phyloP scores from a whole-genome alignment of 1,140 invertebrate species.

The Tetragonula clypearis region DNA sequence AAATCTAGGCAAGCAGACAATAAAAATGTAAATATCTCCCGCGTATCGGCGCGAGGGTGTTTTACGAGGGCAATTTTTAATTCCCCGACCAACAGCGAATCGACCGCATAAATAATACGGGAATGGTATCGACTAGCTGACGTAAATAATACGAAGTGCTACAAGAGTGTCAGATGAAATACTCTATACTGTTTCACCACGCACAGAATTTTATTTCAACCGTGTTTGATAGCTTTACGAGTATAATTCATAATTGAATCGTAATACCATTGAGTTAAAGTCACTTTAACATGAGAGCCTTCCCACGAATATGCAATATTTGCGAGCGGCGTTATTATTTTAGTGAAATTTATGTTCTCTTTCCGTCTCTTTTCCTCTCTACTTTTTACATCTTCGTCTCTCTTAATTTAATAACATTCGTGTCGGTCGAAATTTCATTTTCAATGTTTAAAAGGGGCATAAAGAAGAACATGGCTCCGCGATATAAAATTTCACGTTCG shows the following conservation, averaged over 20 bases:
- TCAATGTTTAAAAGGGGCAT: no score
- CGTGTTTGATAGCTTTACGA: background rate
- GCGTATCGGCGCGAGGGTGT: background rate
- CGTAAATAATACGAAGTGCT: slow-evolving; percentile 17
- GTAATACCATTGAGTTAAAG: background rate
- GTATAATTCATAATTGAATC: background rate
- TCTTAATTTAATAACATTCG: background rate
- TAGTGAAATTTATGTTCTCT: background rate
- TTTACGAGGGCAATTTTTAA: slow-evolving; percentile 24
- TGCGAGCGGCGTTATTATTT: background rate
- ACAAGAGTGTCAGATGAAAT: background rate
- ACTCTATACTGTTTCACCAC: background rate
- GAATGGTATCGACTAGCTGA: slow-evolving; percentile 20
- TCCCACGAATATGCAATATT: background rate
- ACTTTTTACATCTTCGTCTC: background rate
- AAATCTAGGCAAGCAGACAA: background rate
- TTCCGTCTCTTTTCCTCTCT: background rate
- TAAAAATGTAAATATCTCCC: slow-evolving; percentile 18
- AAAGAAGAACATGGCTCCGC: no score
- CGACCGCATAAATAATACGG: slow-evolving; percentile 19
- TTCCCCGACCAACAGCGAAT: background rate
- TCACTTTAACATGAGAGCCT: no score
- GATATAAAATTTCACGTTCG: no score
- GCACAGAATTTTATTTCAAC: background rate
- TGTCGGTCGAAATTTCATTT: background rate